Evolutionary conservation across 2,888 invertebrate genomes (phyloP).

Genomic region (Andrena dorsata): DNA sequence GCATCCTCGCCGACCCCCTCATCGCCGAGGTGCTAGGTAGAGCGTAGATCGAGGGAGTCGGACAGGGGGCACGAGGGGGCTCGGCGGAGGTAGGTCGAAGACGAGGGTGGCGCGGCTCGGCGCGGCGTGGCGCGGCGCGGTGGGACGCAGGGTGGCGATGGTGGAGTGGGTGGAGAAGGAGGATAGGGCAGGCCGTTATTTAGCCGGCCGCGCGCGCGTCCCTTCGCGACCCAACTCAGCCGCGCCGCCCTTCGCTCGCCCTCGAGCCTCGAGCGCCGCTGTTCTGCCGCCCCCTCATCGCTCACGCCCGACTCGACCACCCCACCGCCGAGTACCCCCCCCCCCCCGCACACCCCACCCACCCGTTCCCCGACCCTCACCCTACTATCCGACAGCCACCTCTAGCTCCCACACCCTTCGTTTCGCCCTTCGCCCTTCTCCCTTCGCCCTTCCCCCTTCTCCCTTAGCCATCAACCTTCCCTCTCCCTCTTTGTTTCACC

Average conservation of each 20-base stretch:
- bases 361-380: conserved; percentile 24
- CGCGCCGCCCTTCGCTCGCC: conserved; percentile 70
- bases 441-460: conserved; percentile 48
- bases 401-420: conserved; percentile 55
- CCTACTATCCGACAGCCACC: conserved; percentile 61
- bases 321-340: conserved; percentile 69
- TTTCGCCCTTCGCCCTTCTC: conserved; percentile 34
- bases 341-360: too few relatives aligned
- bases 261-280: conserved; percentile 77
- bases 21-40: conserved; percentile 59
- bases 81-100: conserved; percentile 37
- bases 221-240: conserved; percentile 81
- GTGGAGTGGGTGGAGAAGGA: conserved; percentile 79
- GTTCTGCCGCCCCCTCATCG: conserved; percentile 71
- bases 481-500: conserved; percentile 48
- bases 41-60: conserved; percentile 61
- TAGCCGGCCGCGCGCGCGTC: conserved; percentile 78
- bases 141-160: conserved; percentile 60
- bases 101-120: conserved; percentile 29
- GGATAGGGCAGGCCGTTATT: conserved; percentile 80
- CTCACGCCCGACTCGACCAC: conserved; percentile 67
- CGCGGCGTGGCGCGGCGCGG: conserved; percentile 29
- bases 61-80: conserved; percentile 35
- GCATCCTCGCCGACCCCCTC: conserved; percentile 51
- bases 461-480: conserved; percentile 57